These are phyloP conservation scores for Saccostrea glomerata DNA, from an alignment of 1,140 invertebrate species.

Conservation along the genomic window DNA sequence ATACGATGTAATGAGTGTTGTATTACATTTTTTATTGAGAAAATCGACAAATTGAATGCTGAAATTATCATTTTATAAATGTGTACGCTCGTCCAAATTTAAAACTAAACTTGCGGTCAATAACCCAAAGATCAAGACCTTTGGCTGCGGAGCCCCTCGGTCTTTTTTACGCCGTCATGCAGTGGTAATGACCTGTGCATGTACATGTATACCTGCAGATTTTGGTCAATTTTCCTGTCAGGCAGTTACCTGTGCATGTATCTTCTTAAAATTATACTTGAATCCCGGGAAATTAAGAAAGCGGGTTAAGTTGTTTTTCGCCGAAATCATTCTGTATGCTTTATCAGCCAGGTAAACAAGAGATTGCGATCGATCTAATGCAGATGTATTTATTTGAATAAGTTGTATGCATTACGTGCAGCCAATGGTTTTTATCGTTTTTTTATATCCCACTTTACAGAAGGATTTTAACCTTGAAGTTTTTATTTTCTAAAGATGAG, in stretches of 20 bases:
- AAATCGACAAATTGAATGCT: too few relatives aligned
- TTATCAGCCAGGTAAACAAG: conserved; percentile 14
- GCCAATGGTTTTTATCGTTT: too few relatives aligned
- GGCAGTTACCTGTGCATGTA: not conserved
- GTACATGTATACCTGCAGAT: not conserved
- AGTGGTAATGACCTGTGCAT: not conserved
- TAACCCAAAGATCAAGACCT: not conserved
- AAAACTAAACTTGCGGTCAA: not conserved
- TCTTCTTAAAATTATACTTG: not conserved
- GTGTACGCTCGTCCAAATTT: not conserved
- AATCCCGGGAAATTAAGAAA: conserved; percentile 16
- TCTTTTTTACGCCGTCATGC: not conserved
- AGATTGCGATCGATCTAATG: not conserved
- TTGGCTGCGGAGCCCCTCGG: too few relatives aligned
- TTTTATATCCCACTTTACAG: too few relatives aligned
- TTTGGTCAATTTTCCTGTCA: not conserved
- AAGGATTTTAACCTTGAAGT: too few relatives aligned
- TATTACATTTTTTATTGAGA: too few relatives aligned
- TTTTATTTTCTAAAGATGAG: too few relatives aligned
- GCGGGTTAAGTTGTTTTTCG: conserved; percentile 7
- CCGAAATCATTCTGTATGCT: not conserved
- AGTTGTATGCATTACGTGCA: not conserved
- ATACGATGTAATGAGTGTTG: too few relatives aligned
- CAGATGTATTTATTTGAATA: not conserved
- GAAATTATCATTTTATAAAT: not conserved